Evolutionary conservation across 2,888 invertebrate species (phyloP).

Genomic region (Buathra laborator): DNA sequence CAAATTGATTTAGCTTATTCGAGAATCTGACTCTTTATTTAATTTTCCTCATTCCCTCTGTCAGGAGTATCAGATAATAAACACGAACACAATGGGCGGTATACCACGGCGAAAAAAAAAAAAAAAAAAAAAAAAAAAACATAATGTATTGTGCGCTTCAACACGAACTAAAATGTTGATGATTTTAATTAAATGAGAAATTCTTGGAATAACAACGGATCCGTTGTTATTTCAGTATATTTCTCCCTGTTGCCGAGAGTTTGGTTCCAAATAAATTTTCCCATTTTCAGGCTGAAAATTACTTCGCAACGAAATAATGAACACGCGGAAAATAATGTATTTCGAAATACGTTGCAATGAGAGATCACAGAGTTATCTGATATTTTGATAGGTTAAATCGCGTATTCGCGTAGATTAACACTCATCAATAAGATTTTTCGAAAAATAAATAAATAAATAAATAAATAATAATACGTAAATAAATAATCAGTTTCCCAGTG

Average conservation of each 20-base stretch:
- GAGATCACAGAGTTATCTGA: neutral
- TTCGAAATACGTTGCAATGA: neutral
- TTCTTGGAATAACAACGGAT: neutral
- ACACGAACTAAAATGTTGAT: neutral
- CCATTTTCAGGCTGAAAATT: neutral
- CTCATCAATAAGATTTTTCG: neutral
- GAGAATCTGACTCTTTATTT: conserved; percentile 22
- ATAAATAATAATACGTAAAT: neutral
- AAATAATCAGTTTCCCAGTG: neutral
- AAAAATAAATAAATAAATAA: neutral
- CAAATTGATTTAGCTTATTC: conserved; percentile 43
- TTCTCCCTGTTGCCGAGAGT: neutral
- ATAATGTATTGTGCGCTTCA: neutral
- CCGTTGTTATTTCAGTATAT: neutral
- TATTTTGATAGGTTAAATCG: neutral
- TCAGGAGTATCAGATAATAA: conserved; percentile 9
- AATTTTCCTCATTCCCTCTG: conserved; percentile 9
- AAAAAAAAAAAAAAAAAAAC: neutral
- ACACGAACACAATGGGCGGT: neutral
- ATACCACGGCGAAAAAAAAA: neutral
- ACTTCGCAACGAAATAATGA: too few species aligned
- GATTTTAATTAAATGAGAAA: neutral
- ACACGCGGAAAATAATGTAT: too few species aligned
- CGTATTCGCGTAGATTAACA: neutral
- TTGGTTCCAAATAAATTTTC: neutral